Evolutionary conservation across 1,140 invertebrate genomes (phyloP).

Genomic region (Trinorchestia longiramus): DNA sequence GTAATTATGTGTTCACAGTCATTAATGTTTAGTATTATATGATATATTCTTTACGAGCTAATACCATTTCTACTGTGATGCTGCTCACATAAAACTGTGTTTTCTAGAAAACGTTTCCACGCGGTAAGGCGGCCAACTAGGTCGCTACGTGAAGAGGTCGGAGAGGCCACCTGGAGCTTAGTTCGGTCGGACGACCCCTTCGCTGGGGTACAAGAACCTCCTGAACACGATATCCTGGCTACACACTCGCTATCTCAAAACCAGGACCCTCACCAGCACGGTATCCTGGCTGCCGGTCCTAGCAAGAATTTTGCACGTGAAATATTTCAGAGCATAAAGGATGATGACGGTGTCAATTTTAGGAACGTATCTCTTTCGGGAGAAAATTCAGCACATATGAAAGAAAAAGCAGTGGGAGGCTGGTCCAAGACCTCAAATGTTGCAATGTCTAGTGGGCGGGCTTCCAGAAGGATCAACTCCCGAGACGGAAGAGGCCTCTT

Average conservation of each 20-base stretch:
- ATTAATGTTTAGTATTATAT: too few species aligned
- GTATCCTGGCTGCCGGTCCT: not conserved
- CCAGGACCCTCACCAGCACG: not conserved
- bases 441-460: not conserved
- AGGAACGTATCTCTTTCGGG: not conserved
- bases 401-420: not conserved
- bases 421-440: not conserved
- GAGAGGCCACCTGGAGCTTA: not conserved
- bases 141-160: constrained; percentile 30
- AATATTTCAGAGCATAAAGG: not conserved
- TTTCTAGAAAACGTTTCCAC: not conserved
- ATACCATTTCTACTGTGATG: not conserved
- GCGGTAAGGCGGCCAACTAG: not conserved
- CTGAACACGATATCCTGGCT: not conserved
- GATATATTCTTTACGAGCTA: too few species aligned
- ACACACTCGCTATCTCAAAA: not conserved
- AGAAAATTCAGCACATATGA: not conserved
- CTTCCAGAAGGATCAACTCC: not conserved
- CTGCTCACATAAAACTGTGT: not conserved
- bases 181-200: not conserved
- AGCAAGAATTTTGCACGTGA: not conserved
- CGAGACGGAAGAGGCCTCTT: constrained; percentile 10
- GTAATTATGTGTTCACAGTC: too few species aligned
- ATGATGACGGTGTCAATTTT: not conserved
- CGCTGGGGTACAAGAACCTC: not conserved